These are phyloP conservation scores for Cerastis leucographa DNA, from an alignment of 2,888 invertebrate species.

Conservation along the genomic window DNA sequence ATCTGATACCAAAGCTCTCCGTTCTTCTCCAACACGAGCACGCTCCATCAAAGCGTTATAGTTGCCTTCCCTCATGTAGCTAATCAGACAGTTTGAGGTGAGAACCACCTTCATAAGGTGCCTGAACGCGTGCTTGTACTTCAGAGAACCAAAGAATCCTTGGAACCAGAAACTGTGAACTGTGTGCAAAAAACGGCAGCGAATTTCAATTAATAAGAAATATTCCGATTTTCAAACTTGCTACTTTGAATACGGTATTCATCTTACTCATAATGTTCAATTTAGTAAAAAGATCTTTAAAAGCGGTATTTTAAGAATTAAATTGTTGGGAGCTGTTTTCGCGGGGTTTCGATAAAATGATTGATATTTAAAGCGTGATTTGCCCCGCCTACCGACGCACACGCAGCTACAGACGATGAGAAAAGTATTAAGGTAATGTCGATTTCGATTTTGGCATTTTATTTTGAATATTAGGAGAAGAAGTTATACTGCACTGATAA, in stretches of 20 bases:
- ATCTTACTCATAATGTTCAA: not conserved
- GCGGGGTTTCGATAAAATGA: conserved; percentile 18
- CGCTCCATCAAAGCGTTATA: too few relatives aligned
- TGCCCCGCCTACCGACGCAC: conserved; percentile 24
- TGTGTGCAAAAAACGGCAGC: not conserved
- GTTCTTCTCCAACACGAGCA: not conserved
- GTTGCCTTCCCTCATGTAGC: too few relatives aligned
- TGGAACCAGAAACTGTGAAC: not conserved
- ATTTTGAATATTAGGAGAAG: not conserved
- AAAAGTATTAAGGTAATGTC: not conserved
- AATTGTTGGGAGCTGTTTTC: conserved; percentile 15
- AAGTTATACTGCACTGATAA: not conserved
- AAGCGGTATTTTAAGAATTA: not conserved
- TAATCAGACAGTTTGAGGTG: too few relatives aligned
- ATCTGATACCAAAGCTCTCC: not conserved
- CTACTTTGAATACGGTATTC: not conserved
- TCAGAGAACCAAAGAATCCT: not conserved
- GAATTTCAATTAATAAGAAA: not conserved
- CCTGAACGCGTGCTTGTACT: not conserved
- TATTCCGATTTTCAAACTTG: not conserved
- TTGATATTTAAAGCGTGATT: conserved; percentile 35
- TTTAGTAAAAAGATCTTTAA: not conserved
- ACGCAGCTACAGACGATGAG: conserved; percentile 14
- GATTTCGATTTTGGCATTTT: not conserved
- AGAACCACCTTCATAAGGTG: not conserved